These are phyloP conservation scores for Neelides sp. DNA, from an alignment of 1,140 invertebrate species.

Conservation along the genomic window DNA sequence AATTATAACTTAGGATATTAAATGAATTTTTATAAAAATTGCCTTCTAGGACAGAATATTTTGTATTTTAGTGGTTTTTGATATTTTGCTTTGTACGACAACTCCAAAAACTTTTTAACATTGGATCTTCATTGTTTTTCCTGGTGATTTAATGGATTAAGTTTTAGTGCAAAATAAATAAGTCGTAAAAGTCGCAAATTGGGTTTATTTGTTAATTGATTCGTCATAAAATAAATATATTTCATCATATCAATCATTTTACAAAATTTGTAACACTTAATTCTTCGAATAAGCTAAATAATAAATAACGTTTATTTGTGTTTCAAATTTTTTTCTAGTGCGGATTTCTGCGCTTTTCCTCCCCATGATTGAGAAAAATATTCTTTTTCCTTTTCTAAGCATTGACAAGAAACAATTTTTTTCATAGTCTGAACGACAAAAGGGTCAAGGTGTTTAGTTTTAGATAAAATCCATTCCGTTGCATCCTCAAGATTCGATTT, in stretches of 20 bases:
- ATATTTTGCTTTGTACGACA: background rate
- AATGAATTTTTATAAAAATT: no score
- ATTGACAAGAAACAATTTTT: constrained; percentile 33
- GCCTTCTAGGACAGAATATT: background rate
- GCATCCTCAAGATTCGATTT: constrained; percentile 26
- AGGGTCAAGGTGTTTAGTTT: constrained; percentile 30
- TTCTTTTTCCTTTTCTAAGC: constrained; percentile 36
- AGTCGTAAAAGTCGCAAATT: background rate
- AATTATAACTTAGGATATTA: no score
- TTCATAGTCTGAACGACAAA: constrained; percentile 38
- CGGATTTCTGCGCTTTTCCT: constrained; percentile 35
- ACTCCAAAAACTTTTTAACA: no score
- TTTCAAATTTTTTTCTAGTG: constrained; percentile 35
- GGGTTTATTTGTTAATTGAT: background rate
- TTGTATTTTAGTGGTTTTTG: background rate
- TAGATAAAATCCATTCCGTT: constrained; percentile 35
- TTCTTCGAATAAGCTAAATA: background rate
- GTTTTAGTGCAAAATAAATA: no score
- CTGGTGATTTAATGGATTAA: no score
- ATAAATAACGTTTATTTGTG: constrained; percentile 31
- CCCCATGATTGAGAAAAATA: constrained; percentile 42
- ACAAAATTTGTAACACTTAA: background rate
- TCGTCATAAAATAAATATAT: background rate
- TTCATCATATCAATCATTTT: background rate
- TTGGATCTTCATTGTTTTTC: no score